Conservation (phyloP, 2,797 vertebrate genomes). For the Novumbra hubbsi region DNA sequence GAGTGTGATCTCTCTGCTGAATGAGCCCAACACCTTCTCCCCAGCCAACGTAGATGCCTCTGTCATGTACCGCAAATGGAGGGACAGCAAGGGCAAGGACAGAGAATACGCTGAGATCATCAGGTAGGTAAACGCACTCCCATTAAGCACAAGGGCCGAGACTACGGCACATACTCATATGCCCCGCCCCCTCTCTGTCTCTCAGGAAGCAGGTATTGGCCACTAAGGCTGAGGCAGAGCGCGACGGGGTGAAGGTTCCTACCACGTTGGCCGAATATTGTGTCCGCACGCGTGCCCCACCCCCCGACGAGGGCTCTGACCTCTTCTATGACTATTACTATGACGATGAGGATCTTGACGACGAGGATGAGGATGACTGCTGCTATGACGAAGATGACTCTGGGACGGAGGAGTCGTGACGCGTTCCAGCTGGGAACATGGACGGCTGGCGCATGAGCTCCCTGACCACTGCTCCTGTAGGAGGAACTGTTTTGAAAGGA, state of each 20-base stretch:
- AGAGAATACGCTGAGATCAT: slow-evolving; percentile 92
- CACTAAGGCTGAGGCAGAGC: slow-evolving; percentile 87
- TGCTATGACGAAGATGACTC: slow-evolving; percentile 90
- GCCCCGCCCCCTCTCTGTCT: neutral
- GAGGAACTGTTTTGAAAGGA: slow-evolving; percentile 4
- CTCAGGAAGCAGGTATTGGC: slow-evolving; percentile 89
- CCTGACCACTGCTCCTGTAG: neutral
- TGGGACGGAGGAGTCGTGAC: slow-evolving; percentile 90
- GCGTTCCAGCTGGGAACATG: slow-evolving; percentile 9
- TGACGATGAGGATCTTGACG: slow-evolving; percentile 85
- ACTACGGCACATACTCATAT: slow-evolving; percentile 14
- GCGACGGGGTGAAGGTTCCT: slow-evolving; percentile 90
- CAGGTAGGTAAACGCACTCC: slow-evolving; percentile 67
- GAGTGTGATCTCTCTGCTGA: slow-evolving; percentile 91
- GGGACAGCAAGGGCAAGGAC: slow-evolving; percentile 92
- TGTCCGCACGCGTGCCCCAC: slow-evolving; percentile 84
- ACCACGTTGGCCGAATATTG: slow-evolving; percentile 93
- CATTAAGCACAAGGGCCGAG: neutral
- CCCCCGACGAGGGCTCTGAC: slow-evolving; percentile 86
- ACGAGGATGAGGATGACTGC: slow-evolving; percentile 75
- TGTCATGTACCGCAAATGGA: slow-evolving; percentile 95
- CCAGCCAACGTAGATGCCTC: slow-evolving; percentile 94
- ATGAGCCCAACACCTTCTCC: slow-evolving; percentile 94
- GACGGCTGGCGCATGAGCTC: neutral
- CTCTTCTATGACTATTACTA: slow-evolving; percentile 94